These are phyloP conservation scores for Geococcyx californianus DNA, from an alignment of 2,113 vertebrate species.

Conservation along the genomic window DNA sequence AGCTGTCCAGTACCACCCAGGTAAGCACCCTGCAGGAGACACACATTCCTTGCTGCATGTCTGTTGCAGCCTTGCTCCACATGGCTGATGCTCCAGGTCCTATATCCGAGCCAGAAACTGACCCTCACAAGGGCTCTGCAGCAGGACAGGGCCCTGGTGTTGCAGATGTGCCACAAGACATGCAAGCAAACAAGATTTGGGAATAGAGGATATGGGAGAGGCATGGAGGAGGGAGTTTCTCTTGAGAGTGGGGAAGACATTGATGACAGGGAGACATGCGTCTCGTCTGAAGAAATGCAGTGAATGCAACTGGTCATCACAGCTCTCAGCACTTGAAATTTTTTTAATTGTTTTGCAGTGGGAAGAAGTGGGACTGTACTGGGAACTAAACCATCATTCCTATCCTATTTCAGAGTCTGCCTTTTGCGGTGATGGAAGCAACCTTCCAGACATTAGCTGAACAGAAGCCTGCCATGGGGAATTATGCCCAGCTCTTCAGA, in stretches of 20 bases:
- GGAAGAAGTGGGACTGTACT: background rate
- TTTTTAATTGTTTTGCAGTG: background rate
- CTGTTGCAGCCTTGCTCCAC: fast-evolving
- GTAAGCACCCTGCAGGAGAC: background rate
- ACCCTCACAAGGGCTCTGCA: fast-evolving
- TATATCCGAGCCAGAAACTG: background rate
- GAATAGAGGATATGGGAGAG: background rate
- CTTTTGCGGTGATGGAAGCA: background rate
- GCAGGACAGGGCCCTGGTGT: background rate
- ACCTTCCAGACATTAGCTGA: background rate
- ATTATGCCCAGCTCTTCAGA: background rate
- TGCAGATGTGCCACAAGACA: background rate
- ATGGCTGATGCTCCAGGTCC: background rate
- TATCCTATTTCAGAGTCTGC: background rate
- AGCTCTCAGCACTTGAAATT: background rate
- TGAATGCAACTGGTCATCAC: background rate
- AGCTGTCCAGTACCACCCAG: background rate
- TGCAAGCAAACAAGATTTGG: background rate
- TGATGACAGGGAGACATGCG: fast-evolving
- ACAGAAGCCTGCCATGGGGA: background rate
- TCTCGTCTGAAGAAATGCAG: background rate
- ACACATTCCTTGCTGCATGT: background rate
- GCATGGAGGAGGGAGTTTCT: background rate
- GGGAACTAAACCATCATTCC: background rate
- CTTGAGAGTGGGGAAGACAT: background rate